Percentiles rank a stretch among this genome's conserved stretches.
phyloP scores from a whole-genome alignment of 2,113 vertebrate genomes.

The Nesospiza acunhae region DNA sequence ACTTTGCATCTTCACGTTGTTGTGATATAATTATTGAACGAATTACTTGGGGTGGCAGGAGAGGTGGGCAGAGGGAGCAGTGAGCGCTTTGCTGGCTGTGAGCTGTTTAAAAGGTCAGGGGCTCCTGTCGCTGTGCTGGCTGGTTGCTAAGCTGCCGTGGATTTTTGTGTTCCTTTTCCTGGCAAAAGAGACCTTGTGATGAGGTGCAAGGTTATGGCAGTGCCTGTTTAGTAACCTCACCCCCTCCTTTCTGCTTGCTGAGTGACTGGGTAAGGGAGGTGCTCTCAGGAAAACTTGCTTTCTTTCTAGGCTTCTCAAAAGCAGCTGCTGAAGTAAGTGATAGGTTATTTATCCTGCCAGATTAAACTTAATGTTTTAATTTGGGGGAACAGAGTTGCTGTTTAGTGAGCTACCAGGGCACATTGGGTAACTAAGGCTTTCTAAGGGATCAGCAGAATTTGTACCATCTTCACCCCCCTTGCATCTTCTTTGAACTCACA shows the following conservation, averaged over 20 bases:
- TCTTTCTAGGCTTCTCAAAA: neutral
- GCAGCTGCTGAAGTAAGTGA: neutral
- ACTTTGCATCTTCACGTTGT: neutral
- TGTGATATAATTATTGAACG: neutral
- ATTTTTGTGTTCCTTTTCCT: neutral
- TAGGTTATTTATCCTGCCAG: neutral
- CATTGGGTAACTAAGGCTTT: neutral
- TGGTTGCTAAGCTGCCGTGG: conserved; percentile 15
- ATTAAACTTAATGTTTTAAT: neutral
- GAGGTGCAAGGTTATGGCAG: neutral
- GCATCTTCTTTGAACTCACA: neutral
- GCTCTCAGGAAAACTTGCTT: neutral
- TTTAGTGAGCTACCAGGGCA: neutral
- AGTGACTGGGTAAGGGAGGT: neutral
- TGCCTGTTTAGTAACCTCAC: neutral
- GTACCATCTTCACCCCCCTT: neutral
- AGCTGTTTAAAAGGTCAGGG: neutral
- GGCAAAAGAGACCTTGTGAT: neutral
- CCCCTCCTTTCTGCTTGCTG: neutral
- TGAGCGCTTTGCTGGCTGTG: neutral
- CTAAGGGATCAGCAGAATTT: neutral
- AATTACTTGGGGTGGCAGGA: neutral
- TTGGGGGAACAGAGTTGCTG: neutral
- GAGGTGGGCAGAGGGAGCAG: neutral
- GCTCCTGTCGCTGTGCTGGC: neutral